phyloP scores from a whole-genome alignment of 2,797 vertebrate genomes.

The Orientallactaga sibirica region DNA sequence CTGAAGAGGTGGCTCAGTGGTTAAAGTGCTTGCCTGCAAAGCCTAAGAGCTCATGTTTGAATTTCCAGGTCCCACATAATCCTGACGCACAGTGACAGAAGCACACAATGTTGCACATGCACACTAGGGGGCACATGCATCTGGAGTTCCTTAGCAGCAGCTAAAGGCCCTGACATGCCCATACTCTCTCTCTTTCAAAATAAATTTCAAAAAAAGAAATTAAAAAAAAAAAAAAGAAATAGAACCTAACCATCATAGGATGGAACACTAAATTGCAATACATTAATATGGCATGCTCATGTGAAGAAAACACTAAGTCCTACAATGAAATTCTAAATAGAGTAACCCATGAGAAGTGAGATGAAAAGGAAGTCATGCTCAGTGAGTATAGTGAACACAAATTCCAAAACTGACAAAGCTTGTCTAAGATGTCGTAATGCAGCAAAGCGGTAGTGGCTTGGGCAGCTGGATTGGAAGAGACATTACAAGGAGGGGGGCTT shows the following conservation, averaged over 20 bases:
- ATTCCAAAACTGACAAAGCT: neutral
- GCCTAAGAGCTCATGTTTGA: too few relatives aligned
- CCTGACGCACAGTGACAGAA: too few relatives aligned
- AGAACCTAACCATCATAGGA: neutral
- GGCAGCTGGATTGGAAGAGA: neutral
- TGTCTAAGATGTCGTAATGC: neutral
- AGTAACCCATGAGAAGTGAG: neutral
- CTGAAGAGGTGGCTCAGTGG: too few relatives aligned
- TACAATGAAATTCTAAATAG: neutral
- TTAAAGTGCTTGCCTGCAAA: too few relatives aligned
- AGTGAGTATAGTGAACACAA: neutral
- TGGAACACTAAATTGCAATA: neutral
- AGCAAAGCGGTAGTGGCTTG: neutral
- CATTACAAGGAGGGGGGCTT: neutral
- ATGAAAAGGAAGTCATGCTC: neutral
- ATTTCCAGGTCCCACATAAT: too few relatives aligned
- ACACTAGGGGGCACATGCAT: too few relatives aligned
- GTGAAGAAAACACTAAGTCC: neutral
- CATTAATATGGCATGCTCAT: neutral
- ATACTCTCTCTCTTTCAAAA: too few relatives aligned
- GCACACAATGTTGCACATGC: too few relatives aligned
- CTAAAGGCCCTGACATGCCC: too few relatives aligned
- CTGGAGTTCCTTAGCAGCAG: too few relatives aligned
- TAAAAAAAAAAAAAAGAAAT: too few relatives aligned
- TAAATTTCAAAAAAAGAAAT: too few relatives aligned